A percentile compares a stretch with the other conserved stretches of the same genome.
Conservation (phyloP, 2,888 invertebrate genomes). For the Cephonodes hylas region DNA sequence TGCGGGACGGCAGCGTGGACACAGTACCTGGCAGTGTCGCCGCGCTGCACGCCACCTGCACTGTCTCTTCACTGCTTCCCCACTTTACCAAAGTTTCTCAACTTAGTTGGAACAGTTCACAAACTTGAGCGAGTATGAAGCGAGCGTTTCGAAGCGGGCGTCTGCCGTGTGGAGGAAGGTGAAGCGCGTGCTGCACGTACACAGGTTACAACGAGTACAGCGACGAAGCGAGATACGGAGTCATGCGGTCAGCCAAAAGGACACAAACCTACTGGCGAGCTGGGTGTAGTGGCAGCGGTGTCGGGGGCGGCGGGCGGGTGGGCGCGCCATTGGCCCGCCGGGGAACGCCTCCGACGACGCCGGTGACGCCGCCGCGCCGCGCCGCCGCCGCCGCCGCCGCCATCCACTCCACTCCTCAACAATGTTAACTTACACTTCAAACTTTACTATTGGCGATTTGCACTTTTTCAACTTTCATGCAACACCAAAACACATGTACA, state of each 20-base stretch:
- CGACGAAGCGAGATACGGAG: constrained; percentile 81
- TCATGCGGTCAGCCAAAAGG: constrained; percentile 83
- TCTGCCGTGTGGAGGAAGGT: constrained; percentile 49
- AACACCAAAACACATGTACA: background rate
- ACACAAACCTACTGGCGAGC: constrained; percentile 81
- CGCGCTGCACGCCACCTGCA: constrained; percentile 57
- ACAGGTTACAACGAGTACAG: constrained; percentile 76
- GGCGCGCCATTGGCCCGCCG: constrained; percentile 74
- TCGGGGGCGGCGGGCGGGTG: constrained; percentile 65
- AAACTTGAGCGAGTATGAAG: constrained; percentile 55
- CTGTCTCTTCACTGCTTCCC: constrained; percentile 57
- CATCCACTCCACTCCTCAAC: constrained; percentile 50
- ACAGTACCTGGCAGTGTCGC: constrained; percentile 71
- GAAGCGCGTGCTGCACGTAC: constrained; percentile 76
- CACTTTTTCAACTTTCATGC: constrained; percentile 44
- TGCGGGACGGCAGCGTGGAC: constrained; percentile 42
- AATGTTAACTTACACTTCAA: constrained; percentile 48
- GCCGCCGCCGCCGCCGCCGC: constrained; percentile 58
- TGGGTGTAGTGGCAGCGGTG: constrained; percentile 63
- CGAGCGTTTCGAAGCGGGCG: constrained; percentile 65
- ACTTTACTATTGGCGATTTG: constrained; percentile 42
- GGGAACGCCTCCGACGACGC: constrained; percentile 70
- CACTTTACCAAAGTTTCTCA: constrained; percentile 59
- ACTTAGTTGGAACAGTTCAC: constrained; percentile 55
- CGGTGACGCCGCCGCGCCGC: constrained; percentile 59